Conservation (phyloP, 2,113 vertebrate species). For the Acrocephalus kingi region DNA sequence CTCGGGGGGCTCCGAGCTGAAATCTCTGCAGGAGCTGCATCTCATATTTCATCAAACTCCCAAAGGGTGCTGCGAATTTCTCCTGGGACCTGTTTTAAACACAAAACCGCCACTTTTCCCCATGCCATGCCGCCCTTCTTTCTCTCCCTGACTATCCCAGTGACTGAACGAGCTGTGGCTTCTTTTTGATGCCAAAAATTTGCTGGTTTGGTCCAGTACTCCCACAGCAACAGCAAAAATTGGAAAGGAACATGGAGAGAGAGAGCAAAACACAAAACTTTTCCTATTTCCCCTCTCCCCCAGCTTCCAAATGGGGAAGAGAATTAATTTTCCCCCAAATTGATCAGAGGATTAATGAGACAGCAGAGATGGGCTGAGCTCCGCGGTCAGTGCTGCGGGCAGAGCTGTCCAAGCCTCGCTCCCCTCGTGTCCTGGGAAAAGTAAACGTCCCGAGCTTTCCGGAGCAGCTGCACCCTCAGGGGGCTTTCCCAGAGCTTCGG, state of each 20-base stretch:
- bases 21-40: too few relatives aligned
- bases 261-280: accelerated
- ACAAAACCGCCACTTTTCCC: accelerated
- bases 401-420: accelerated
- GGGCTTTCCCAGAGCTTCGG: background rate
- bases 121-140: accelerated
- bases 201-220: background rate
- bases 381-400: background rate
- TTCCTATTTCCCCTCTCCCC: background rate
- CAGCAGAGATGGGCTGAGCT: background rate
- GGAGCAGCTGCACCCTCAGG: background rate
- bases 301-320: accelerated
- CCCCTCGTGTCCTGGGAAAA: background rate
- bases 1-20: background rate
- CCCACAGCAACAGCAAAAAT: too few relatives aligned
- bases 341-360: accelerated
- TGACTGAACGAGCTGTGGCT: background rate
- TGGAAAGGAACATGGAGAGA: accelerated
- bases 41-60: accelerated
- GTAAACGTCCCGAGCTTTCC: background rate
- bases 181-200: background rate
- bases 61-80: accelerated
- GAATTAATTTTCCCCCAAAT: background rate
- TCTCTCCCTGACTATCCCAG: accelerated
- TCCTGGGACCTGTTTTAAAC: background rate